phyloP scores from a whole-genome alignment of 2,888 invertebrate genomes.

The Euplagia quadripunctaria region DNA sequence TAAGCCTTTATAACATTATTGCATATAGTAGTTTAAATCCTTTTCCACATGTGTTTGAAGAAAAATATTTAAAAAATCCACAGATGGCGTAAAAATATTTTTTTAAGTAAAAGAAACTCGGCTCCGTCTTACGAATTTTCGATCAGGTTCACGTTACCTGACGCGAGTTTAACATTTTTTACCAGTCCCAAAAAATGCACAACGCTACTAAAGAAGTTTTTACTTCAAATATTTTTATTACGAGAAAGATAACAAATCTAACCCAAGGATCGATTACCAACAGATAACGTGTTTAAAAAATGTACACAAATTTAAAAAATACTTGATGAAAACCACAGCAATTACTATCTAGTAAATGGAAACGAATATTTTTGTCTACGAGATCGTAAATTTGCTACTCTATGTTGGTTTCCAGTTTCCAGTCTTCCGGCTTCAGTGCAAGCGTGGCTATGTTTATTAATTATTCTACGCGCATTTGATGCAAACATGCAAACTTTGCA shows the following conservation, averaged over 20 bases:
- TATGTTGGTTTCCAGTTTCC: conserved; percentile 24
- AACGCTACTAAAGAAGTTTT: too few species aligned
- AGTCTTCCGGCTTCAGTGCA: conserved; percentile 33
- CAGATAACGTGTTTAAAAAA: not conserved
- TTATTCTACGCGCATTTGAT: conserved; percentile 50
- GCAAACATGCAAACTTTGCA: conserved; percentile 44
- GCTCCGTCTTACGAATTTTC: too few species aligned
- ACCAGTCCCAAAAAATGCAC: too few species aligned
- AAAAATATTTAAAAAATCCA: too few species aligned
- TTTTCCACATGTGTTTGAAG: too few species aligned
- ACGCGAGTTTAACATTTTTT: too few species aligned
- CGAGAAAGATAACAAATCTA: not conserved
- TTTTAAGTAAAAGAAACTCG: too few species aligned
- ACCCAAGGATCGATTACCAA: not conserved
- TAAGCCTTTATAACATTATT: not conserved
- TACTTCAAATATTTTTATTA: too few species aligned
- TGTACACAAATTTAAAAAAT: not conserved
- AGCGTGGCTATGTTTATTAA: conserved; percentile 43
- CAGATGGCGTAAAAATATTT: too few species aligned
- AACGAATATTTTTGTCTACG: conserved; percentile 23
- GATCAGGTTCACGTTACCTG: too few species aligned
- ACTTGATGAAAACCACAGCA: conserved; percentile 4
- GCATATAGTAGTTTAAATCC: too few species aligned
- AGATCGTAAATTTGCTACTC: conserved; percentile 46
- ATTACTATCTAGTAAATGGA: conserved; percentile 12